A percentile compares a stretch with the other conserved stretches of the same genome.
These are phyloP conservation scores for Oreortyx pictus DNA, from an alignment of 2,797 vertebrate species.

Conservation along the genomic window DNA sequence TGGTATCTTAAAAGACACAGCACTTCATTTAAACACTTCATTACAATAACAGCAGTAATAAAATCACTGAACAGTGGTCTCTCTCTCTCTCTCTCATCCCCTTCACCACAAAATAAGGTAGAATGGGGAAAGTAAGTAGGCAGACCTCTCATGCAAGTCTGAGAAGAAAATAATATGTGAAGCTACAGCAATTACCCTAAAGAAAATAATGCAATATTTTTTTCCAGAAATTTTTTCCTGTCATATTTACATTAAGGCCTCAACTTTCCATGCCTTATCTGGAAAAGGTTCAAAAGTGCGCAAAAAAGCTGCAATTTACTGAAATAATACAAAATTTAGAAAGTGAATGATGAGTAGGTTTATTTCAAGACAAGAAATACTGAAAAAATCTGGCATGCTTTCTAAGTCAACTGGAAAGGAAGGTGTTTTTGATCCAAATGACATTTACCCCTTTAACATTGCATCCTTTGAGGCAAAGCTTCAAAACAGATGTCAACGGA, in stretches of 20 bases:
- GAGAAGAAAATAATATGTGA: background rate
- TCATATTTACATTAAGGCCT: background rate
- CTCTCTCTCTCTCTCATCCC: background rate
- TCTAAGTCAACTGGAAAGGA: background rate
- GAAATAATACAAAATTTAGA: background rate
- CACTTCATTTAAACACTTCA: background rate
- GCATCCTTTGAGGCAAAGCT: constrained; percentile 6
- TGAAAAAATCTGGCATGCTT: background rate
- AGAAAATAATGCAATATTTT: background rate
- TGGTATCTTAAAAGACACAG: background rate
- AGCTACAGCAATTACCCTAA: background rate
- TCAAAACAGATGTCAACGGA: background rate
- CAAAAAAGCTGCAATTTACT: background rate
- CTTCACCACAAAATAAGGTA: background rate
- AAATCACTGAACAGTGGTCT: background rate
- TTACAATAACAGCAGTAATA: background rate
- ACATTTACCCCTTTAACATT: background rate
- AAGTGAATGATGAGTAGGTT: background rate
- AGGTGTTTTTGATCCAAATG: constrained; percentile 34
- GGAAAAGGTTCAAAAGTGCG: constrained; percentile 7
- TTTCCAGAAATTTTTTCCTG: background rate
- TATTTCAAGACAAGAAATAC: constrained; percentile 3
- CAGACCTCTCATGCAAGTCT: background rate
- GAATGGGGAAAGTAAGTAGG: background rate
- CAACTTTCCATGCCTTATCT: background rate